Conservation (phyloP, 1,140 invertebrate species). For the Cotesia chilonis region DNA sequence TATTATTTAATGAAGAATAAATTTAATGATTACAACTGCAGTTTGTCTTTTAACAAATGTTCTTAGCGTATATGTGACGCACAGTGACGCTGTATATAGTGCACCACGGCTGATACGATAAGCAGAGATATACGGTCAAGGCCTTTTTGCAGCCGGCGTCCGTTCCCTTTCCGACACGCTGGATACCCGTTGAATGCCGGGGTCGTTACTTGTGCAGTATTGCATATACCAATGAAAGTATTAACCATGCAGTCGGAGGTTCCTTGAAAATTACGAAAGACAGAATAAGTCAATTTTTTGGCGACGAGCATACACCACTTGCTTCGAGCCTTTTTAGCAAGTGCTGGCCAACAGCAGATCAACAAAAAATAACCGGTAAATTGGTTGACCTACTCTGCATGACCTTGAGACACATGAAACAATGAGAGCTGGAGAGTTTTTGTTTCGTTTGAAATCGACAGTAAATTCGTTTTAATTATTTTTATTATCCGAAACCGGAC, state of each 20-base stretch:
- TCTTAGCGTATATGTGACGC: slow-evolving; percentile 36
- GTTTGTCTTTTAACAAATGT: slow-evolving; percentile 37
- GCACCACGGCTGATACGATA: slow-evolving; percentile 60
- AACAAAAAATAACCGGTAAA: slow-evolving; percentile 29
- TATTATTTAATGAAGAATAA: not conserved
- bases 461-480: not conserved
- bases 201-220: slow-evolving; percentile 20
- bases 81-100: slow-evolving; percentile 49
- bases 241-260: slow-evolving; percentile 4
- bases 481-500: too few relatives aligned
- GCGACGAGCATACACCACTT: slow-evolving; percentile 13
- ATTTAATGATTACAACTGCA: slow-evolving; percentile 34
- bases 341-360: not conserved
- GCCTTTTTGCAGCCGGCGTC: slow-evolving; percentile 62
- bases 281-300: slow-evolving; percentile 14
- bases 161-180: slow-evolving; percentile 64
- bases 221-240: slow-evolving; percentile 15
- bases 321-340: not conserved
- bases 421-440: slow-evolving; percentile 2
- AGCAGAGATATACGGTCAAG: slow-evolving; percentile 65
- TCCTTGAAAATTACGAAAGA: not conserved
- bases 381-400: slow-evolving; percentile 27
- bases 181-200: slow-evolving; percentile 46
- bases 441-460: not conserved
- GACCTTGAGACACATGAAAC: slow-evolving; percentile 27